phyloP scores from a whole-genome alignment of 2,797 vertebrate genomes.

The Steatocranus sp. region DNA sequence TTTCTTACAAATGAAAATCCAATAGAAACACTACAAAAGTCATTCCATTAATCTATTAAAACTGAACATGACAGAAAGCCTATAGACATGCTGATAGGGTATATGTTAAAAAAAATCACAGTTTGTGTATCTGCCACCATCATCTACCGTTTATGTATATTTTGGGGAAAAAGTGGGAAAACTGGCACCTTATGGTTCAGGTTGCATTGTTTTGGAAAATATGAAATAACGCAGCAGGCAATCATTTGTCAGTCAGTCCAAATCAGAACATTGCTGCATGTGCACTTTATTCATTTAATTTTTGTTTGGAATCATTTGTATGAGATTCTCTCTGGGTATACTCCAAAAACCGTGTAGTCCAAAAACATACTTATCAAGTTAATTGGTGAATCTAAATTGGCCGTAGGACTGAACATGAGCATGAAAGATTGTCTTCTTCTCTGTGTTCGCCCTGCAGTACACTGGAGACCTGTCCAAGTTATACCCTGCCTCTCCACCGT shows the following conservation, averaged over 20 bases:
- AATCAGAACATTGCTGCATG: background rate
- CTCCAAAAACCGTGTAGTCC: background rate
- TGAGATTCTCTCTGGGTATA: background rate
- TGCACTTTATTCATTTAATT: background rate
- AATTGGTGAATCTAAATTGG: background rate
- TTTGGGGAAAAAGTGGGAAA: background rate
- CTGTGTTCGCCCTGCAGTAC: background rate
- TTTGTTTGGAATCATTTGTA: background rate
- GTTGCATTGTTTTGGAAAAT: background rate
- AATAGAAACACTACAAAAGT: background rate
- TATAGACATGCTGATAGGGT: background rate
- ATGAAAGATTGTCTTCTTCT: background rate
- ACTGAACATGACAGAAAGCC: background rate
- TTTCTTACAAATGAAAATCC: background rate
- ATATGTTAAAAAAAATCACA: background rate
- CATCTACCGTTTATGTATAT: background rate
- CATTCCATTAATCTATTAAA: background rate
- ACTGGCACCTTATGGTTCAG: background rate
- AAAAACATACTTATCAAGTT: background rate
- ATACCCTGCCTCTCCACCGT: background rate
- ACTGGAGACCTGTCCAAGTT: background rate
- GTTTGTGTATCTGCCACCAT: background rate
- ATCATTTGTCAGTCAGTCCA: background rate
- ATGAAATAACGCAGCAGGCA: background rate
- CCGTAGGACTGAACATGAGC: background rate